A percentile compares a stretch with the other conserved stretches of the same genome.
Evolutionary conservation across 2,888 invertebrate genomes (phyloP).

Genomic region (Lithophane socia): DNA sequence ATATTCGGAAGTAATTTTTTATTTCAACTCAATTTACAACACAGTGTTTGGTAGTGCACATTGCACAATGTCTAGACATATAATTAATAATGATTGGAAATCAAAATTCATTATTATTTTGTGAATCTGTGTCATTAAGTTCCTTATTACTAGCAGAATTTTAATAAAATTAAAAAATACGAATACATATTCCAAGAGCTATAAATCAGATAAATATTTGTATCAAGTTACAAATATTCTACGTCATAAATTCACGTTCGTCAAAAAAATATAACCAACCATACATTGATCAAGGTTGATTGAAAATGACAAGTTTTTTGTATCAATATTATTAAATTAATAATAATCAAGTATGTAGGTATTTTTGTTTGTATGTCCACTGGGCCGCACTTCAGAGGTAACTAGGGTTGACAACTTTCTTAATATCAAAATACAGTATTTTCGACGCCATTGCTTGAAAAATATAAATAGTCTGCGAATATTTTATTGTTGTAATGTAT

Average conservation of each 20-base stretch:
- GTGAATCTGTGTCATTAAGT: background rate
- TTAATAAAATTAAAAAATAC: background rate
- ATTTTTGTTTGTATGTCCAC: too few relatives aligned
- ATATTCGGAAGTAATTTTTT: background rate
- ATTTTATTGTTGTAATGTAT: too few relatives aligned
- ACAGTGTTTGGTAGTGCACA: background rate
- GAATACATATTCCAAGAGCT: background rate
- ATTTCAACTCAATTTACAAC: background rate
- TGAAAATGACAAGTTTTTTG: constrained; percentile 6
- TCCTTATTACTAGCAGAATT: background rate
- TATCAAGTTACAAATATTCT: background rate
- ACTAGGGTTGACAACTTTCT: too few relatives aligned
- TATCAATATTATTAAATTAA: background rate
- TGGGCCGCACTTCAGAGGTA: too few relatives aligned
- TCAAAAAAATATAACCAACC: background rate
- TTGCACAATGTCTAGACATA: background rate
- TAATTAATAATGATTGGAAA: background rate
- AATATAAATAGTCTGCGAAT: too few relatives aligned
- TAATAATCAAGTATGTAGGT: background rate
- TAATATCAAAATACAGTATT: too few relatives aligned
- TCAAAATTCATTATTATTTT: background rate
- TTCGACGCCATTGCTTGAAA: too few relatives aligned
- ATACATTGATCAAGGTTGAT: background rate
- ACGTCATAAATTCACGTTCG: background rate
- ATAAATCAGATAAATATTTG: background rate